phyloP scores from a whole-genome alignment of 2,113 vertebrate genomes.

The Puma concolor region DNA sequence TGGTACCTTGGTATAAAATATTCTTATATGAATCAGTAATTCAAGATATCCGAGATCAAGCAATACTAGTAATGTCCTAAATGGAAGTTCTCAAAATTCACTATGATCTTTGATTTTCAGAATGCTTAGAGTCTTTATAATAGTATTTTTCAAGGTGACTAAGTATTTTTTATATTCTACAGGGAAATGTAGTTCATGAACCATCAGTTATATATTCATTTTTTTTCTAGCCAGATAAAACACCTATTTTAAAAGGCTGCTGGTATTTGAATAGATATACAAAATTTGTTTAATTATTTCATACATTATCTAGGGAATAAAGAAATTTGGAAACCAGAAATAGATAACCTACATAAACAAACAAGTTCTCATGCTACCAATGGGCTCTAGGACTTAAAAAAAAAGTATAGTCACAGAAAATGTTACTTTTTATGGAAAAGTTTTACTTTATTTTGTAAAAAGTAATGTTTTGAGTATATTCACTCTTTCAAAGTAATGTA shows the following conservation, averaged over 20 bases:
- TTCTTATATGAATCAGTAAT: background rate
- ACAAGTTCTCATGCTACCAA: conserved; percentile 8
- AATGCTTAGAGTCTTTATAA: background rate
- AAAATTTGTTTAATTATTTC: conserved; percentile 29
- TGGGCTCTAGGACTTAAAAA: conserved; percentile 7
- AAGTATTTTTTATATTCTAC: background rate
- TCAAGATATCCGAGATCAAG: background rate
- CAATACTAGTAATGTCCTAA: background rate
- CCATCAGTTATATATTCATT: conserved; percentile 19
- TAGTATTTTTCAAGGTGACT: conserved; percentile 23
- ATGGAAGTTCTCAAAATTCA: background rate
- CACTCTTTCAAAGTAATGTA: conserved; percentile 63
- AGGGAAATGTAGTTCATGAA: background rate
- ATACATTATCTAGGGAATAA: conserved; percentile 26
- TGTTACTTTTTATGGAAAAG: conserved; percentile 44
- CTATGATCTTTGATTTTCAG: background rate
- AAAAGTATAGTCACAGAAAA: conserved; percentile 46
- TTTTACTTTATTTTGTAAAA: conserved; percentile 62
- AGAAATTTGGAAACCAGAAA: conserved; percentile 16
- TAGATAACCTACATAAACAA: background rate
- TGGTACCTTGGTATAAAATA: background rate
- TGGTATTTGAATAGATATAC: background rate
- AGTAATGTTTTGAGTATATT: conserved; percentile 40
- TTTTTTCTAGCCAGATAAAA: conserved; percentile 35
- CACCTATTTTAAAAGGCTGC: conserved; percentile 2